Percentiles rank a stretch among this genome's conserved stretches.
phyloP scores from a whole-genome alignment of 2,888 invertebrate genomes.

The Trachelus iudaicus region DNA sequence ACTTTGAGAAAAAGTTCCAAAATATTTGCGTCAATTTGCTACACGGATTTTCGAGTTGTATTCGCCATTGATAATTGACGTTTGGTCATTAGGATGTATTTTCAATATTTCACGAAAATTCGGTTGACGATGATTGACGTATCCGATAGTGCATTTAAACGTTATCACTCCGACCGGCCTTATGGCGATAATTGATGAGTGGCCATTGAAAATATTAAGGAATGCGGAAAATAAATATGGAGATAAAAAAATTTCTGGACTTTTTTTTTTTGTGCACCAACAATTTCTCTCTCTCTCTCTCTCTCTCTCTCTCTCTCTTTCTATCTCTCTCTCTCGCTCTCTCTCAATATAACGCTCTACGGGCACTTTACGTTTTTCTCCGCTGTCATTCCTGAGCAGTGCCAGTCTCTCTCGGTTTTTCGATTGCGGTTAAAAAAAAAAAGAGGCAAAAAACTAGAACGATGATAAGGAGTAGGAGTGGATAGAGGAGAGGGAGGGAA shows the following conservation, averaged over 20 bases:
- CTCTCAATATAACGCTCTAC: conserved; percentile 15
- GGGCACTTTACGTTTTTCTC: neutral
- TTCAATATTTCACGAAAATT: neutral
- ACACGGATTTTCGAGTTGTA: no score
- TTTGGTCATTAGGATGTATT: neutral
- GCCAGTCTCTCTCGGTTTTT: conserved; percentile 14
- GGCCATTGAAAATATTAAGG: neutral
- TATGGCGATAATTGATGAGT: neutral
- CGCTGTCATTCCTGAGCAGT: neutral
- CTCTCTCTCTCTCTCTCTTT: neutral
- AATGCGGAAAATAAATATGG: neutral
- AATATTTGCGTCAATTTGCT: no score
- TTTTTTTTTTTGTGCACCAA: neutral
- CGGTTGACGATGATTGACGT: neutral
- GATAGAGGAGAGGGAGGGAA: neutral
- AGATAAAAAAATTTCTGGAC: neutral
- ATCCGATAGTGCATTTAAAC: neutral
- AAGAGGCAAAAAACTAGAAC: neutral
- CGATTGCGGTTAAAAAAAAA: conserved; percentile 46
- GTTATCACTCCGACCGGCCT: neutral
- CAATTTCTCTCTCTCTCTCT: neutral
- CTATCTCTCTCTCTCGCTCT: conserved; percentile 13
- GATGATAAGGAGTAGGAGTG: neutral
- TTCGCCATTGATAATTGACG: neutral
- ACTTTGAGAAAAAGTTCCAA: no score